Evolutionary conservation across 2,888 invertebrate genomes (phyloP).

Genomic region (Orchesella flavescens): DNA sequence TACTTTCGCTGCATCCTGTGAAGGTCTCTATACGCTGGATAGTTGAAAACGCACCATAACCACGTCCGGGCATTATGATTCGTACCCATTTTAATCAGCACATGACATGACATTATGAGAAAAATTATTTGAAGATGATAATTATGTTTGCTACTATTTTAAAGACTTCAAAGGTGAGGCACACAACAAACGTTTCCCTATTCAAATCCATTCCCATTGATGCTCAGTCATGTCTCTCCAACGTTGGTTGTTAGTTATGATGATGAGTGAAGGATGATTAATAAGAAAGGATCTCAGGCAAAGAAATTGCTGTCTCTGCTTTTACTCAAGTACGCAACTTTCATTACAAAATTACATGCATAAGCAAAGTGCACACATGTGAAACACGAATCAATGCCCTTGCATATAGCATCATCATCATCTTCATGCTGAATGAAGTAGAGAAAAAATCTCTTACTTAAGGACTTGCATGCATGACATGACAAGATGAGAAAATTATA

Average conservation of each 20-base stretch:
- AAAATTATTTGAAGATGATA: too few relatives aligned
- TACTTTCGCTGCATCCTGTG: too few relatives aligned
- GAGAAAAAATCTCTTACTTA: background rate
- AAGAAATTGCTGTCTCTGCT: background rate
- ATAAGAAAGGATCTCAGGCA: background rate
- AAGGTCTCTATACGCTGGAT: too few relatives aligned
- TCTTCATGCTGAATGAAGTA: background rate
- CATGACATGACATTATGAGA: too few relatives aligned
- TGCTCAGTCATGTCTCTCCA: background rate
- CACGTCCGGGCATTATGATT: too few relatives aligned
- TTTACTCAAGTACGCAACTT: background rate
- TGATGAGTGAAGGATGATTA: background rate
- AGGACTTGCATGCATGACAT: conserved; percentile 1
- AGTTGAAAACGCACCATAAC: too few relatives aligned
- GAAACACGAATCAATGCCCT: too few relatives aligned
- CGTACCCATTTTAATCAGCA: too few relatives aligned
- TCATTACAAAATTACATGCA: background rate
- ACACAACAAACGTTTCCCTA: background rate
- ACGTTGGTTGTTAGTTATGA: background rate
- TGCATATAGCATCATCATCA: background rate
- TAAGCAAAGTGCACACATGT: too few relatives aligned
- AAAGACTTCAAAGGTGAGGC: background rate
- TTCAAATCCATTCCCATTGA: background rate
- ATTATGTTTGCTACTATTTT: too few relatives aligned
- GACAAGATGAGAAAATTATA: background rate